Base-by-base conservation (phyloP, 2,888 invertebrate genomes). In the Hypomecis atomaria region DNA sequence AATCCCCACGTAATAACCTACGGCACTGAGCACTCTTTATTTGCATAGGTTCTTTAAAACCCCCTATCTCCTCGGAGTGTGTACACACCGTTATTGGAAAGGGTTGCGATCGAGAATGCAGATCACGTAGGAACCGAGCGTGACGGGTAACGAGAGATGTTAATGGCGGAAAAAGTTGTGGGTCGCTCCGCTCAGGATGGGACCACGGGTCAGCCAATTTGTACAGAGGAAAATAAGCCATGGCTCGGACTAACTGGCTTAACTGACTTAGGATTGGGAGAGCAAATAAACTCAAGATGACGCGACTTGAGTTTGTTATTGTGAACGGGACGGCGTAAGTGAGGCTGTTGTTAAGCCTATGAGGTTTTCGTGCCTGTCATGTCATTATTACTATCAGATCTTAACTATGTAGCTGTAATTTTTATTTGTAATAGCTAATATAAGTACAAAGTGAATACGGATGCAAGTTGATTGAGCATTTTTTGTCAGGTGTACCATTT, bases 81-180 rank as follows among this genome's bases (percentile, higher is more conserved):
- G 66, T 69, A 67, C 71, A 66, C 67, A 71, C 69, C 72, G 71
- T 73, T 72, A 73, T 68, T 71, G 72, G 76, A 79, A 78, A 78
- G 82, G 75, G 77, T 79, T 74, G 56, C 58, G 68, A 72, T 77
- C 54, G 52, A 11, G 52, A 37, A 82, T 78, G 78, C 78, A 42
- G 69, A 77, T 74, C 82, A 84, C 84, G 83, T 81, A 71, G 62
- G 37, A 37, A 59, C 50, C 65, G 75, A 74, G 70, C 79, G 79
- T 77, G 77, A 78, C 75, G 77, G 68, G 78, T 80, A 78, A 79
- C 78, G 74, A 75, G 72, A 78, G 68, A 77, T 70, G 73, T 76
- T 84, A 82, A 85, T 83, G 78, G 79, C 66, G 67, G 69, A 66
- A 71, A 74, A 76, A 75, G 73, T 75, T 72, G 42, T 49, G 54